phyloP scores from a whole-genome alignment of 2,797 vertebrate species.

The Catamblyrhynchus diadema region DNA sequence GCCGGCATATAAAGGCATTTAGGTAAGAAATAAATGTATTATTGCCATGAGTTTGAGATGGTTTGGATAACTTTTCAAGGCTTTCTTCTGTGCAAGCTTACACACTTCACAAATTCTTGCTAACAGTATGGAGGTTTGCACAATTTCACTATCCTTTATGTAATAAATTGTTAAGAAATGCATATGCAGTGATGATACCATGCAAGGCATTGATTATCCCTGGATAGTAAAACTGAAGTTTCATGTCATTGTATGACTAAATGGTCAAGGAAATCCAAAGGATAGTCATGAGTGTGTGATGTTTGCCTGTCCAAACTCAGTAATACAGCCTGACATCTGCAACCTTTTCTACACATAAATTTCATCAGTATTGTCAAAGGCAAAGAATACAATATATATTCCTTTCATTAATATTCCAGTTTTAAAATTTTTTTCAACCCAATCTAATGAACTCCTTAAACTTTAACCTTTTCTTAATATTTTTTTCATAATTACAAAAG shows the following conservation, averaged over 20 bases:
- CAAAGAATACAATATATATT: not conserved
- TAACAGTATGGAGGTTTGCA: not conserved
- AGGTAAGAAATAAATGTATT: not conserved
- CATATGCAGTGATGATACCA: not conserved
- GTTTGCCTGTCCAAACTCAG: not conserved
- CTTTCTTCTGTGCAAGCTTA: not conserved
- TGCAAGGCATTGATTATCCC: not conserved
- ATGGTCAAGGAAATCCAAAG: not conserved
- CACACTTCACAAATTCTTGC: not conserved
- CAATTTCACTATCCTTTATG: not conserved
- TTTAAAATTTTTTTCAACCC: not conserved
- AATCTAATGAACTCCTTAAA: not conserved
- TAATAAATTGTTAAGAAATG: not conserved
- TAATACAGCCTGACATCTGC: not conserved
- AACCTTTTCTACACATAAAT: not conserved
- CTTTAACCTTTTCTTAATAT: not conserved
- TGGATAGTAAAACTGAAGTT: not conserved
- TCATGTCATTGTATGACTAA: not conserved
- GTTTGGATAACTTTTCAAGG: not conserved
- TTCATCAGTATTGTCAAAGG: not conserved
- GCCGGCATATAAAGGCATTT: not conserved
- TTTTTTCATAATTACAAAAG: not conserved
- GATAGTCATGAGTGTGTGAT: not conserved
- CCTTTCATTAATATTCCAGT: not conserved
- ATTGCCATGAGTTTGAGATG: not conserved